Base-by-base conservation (phyloP, 1,140 invertebrate species). In the Lasioglossum baleicum region DNA sequence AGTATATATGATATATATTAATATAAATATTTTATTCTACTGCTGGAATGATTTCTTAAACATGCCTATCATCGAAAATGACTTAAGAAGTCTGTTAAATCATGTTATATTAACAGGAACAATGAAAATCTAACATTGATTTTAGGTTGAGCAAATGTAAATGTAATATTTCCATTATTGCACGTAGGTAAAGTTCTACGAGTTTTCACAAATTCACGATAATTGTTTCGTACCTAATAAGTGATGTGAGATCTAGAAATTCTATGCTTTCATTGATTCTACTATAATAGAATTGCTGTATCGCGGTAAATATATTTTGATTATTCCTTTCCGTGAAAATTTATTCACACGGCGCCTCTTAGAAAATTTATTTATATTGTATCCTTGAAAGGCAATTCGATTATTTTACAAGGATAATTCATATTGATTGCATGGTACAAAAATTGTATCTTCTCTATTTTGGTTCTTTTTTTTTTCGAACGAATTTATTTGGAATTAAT, bases 231-330 rank as follows among this genome's bases (percentile, higher is more conserved):
- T 48, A 44, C 4, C 11, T 17, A 0, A 15, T 13, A 53, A 53
- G 51, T 56, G 53, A 20, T 6, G 53, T 56, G 53, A n/a, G 7
- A 20, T 20, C 53, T 58, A 58, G 20, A 58, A 58, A 58, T n/a
- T 22, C 20, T n/a, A n/a, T 58, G 6, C 56, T 58, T 58, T 58
- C 56, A 58, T 58, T 58, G 56, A 58, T 58, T 58, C 56, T 58
- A 44, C 44, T 69, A 22, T 10, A 22, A 72, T 64, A 61, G n/a
- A 73, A 79, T 70, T 79, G 76, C 76, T 70, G 58, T 79, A 79
- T 73, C 61, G 64, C 68, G 40, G 31, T 31, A n/a, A n/a, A 51
- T 53, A 53, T 72, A 64, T 71, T 71, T 44, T 26, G 26, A 71
- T n/a, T 26, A 26, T 65, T 65, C 40, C 20, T 78, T 79, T 35